Percentiles rank a stretch among this genome's conserved stretches.
Conservation (phyloP, 2,888 invertebrate genomes). For the Biston betularia region DNA sequence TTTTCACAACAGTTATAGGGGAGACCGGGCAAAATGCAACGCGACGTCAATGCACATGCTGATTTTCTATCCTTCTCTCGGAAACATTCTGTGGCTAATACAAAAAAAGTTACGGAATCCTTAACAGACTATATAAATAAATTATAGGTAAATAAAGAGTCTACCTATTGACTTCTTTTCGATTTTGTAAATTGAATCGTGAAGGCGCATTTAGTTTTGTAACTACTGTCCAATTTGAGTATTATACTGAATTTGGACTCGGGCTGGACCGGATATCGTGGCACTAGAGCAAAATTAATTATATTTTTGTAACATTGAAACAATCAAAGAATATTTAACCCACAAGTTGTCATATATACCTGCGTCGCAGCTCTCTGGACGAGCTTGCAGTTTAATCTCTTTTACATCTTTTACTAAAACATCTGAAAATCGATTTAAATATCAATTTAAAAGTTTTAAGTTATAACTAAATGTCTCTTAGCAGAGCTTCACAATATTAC, state of each 20-base stretch:
- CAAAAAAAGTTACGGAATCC: slow-evolving; percentile 30
- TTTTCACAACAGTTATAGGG: slow-evolving; percentile 33
- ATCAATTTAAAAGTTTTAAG: background rate
- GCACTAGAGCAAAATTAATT: slow-evolving; percentile 60
- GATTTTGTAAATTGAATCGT: slow-evolving; percentile 63
- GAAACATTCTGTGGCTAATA: slow-evolving; percentile 49
- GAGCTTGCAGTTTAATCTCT: slow-evolving; percentile 59
- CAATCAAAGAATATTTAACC: slow-evolving; percentile 7
- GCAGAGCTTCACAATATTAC: slow-evolving; percentile 43
- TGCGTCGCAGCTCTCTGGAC: slow-evolving; percentile 56
- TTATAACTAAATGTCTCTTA: background rate
- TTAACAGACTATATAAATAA: background rate
- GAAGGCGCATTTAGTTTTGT: slow-evolving; percentile 62
- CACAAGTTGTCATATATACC: slow-evolving; percentile 49
- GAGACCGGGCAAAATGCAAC: slow-evolving; percentile 54
- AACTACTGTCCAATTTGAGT: slow-evolving; percentile 64
- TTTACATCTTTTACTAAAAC: slow-evolving; percentile 53
- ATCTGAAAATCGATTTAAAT: slow-evolving; percentile 54
- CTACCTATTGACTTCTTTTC: slow-evolving; percentile 59
- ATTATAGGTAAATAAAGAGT: slow-evolving; percentile 15
- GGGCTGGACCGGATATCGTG: slow-evolving; percentile 49
- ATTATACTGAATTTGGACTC: slow-evolving; percentile 67
- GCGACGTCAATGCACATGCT: slow-evolving; percentile 58
- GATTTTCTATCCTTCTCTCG: slow-evolving; percentile 47
- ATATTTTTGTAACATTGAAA: slow-evolving; percentile 35